phyloP scores from a whole-genome alignment of 2,888 invertebrate species.

The Lobophora halterata region DNA sequence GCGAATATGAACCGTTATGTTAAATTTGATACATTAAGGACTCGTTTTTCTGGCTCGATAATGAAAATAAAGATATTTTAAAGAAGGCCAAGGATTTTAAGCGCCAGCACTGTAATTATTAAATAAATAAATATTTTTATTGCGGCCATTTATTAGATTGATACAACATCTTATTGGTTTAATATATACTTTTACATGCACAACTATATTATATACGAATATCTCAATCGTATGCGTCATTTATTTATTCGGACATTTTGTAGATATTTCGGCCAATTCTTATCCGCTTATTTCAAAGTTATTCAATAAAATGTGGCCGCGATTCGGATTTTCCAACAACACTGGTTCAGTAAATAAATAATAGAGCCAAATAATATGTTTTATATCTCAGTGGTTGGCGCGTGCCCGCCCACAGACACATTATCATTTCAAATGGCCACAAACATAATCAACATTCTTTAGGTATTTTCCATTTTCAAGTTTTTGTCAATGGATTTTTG shows the following conservation, averaged over 20 bases:
- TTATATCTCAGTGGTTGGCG: slow-evolving; percentile 56
- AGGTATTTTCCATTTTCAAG: slow-evolving; percentile 21
- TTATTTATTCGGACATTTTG: no score
- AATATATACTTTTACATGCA: no score
- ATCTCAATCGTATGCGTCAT: no score
- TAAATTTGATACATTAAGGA: slow-evolving; percentile 11
- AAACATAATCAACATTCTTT: slow-evolving; percentile 21
- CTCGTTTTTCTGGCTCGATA: slow-evolving; percentile 12
- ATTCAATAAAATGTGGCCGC: slow-evolving; percentile 20
- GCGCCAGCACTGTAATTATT: not conserved
- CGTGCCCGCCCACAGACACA: slow-evolving; percentile 59
- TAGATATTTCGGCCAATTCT: no score
- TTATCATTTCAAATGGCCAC: slow-evolving; percentile 51
- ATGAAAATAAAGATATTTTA: slow-evolving; percentile 18
- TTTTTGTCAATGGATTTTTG: slow-evolving; percentile 22
- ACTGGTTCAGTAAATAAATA: slow-evolving; percentile 46
- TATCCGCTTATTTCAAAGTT: no score
- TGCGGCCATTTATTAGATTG: no score
- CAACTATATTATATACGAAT: no score
- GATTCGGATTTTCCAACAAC: slow-evolving; percentile 43
- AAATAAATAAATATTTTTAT: slow-evolving; percentile 6
- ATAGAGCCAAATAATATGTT: no score
- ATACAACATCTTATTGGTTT: no score
- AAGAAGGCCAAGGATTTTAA: slow-evolving; percentile 1
- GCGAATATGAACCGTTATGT: slow-evolving; percentile 30